Evolutionary conservation across 2,888 invertebrate species (phyloP).

Genomic region (Conus canariensis): DNA sequence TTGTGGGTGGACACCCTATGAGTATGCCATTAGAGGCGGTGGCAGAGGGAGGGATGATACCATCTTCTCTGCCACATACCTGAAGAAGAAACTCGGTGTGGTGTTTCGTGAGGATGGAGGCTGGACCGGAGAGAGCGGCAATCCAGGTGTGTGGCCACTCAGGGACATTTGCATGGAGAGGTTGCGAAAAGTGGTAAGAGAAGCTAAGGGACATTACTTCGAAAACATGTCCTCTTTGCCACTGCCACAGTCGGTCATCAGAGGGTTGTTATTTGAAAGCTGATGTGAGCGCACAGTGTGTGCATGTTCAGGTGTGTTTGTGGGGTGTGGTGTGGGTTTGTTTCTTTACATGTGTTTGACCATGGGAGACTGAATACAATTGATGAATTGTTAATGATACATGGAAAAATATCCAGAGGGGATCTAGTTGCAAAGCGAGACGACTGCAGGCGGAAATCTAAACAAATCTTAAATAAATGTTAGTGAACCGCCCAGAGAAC

Average conservation of each 20-base stretch:
- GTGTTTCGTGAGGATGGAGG: not conserved
- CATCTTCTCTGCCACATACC: not conserved
- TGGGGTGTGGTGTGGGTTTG: not conserved
- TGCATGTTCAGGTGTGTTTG: not conserved
- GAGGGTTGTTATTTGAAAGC: constrained; percentile 1
- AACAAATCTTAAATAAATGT: too few relatives aligned
- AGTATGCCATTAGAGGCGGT: not conserved
- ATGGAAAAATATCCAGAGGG: too few relatives aligned
- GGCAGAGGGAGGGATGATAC: not conserved
- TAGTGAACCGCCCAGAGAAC: too few relatives aligned
- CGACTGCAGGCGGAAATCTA: too few relatives aligned
- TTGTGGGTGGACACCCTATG: not conserved
- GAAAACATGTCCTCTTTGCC: not conserved
- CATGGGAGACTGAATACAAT: too few relatives aligned
- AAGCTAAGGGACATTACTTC: not conserved
- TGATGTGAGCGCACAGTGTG: not conserved
- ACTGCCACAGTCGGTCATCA: not conserved
- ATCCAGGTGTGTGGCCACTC: not conserved
- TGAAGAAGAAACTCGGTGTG: constrained; percentile 21
- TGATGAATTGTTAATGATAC: too few relatives aligned
- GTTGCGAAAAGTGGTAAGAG: not conserved
- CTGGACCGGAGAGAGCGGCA: not conserved
- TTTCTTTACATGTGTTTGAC: too few relatives aligned
- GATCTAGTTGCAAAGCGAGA: too few relatives aligned
- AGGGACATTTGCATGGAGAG: not conserved